A percentile compares a stretch with the other conserved stretches of the same genome.
phyloP scores from a whole-genome alignment of 2,888 invertebrate genomes.

The Cartodere bifasciata region DNA sequence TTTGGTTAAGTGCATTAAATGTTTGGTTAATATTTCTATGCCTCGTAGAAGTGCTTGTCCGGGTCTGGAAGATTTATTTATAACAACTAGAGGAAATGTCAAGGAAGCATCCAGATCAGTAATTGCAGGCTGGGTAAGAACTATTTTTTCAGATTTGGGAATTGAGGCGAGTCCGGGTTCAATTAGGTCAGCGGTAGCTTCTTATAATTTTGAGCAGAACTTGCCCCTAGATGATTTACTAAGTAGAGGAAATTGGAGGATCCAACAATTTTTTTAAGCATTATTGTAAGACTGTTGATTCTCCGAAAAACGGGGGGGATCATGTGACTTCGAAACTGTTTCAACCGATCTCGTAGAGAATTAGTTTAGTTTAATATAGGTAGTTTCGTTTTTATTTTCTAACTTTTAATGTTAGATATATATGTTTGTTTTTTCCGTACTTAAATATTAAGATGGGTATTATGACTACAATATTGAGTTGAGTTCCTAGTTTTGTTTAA shows the following conservation, averaged over 20 bases:
- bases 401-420: too few species aligned
- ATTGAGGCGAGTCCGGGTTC: slow-evolving; percentile 3
- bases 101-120: slow-evolving; percentile 5
- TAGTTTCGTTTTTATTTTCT: too few species aligned
- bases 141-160: slow-evolving; percentile 3
- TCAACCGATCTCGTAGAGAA: background rate
- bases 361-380: too few species aligned
- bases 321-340: too few species aligned
- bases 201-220: slow-evolving; percentile 6
- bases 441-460: too few species aligned
- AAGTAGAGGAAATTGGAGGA: slow-evolving; percentile 3
- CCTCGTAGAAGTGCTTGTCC: background rate
- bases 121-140: slow-evolving; percentile 7
- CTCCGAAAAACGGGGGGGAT: too few species aligned
- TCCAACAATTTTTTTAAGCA: slow-evolving; percentile 4
- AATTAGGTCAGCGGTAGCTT: slow-evolving; percentile 8
- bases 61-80: slow-evolving; percentile 1
- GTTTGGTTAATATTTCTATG: background rate
- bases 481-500: too few species aligned
- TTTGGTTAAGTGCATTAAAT: background rate
- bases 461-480: too few species aligned
- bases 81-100: slow-evolving; percentile 8
- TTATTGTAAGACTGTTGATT: too few species aligned
- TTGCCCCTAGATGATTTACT: slow-evolving; percentile 4
- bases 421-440: too few species aligned